Base-by-base conservation (phyloP, 2,888 invertebrate species). In the Eupithecia subfuscata region DNA sequence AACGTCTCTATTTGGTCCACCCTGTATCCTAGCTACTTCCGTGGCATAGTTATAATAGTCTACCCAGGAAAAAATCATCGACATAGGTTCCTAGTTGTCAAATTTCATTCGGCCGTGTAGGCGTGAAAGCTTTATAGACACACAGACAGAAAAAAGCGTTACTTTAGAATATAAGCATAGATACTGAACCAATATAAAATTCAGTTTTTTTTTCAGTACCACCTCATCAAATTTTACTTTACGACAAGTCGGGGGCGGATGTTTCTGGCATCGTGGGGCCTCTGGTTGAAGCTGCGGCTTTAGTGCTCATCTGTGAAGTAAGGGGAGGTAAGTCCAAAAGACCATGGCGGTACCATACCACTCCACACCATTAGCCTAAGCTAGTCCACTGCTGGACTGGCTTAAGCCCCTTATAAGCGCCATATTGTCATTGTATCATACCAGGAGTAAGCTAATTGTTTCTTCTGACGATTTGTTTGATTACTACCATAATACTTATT, bases 231-330 rank as follows among this genome's bases (percentile, higher is more conserved):
- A 97, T 98, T 88, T 95, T 97, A 82, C 95, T 98, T 83, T 97
- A 98, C 88, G 98, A 98, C 90, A 97, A 97, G 86, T 97, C 97
- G 83, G 98, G 98, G 70, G 96, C 97, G 81, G 96, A 97, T 86
- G 96, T 98, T 71, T 97, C 97, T 75, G 97, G 96, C 64, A 96
- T 97, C 63, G 96, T 97, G 69, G 98, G 98, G 18, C 98, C 98
- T 68, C 95, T 98, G 85, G 96, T 97, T 86, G 98, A 98, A 93
- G 97, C 97, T 48, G 96, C 97, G 79, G 97, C 97, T 83, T 95
- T 98, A 82, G 96, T 97, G 52, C 94, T 98, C 78, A 97, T 97
- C 79, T 98, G 98, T 88, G 97, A 98, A 95, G 98, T 98, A 77
- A 96, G 97, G 85, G 98, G 98, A 84, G 98, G 98, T 98, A 95